Conservation (phyloP, 2,113 vertebrate genomes). For the Vimba vimba region DNA sequence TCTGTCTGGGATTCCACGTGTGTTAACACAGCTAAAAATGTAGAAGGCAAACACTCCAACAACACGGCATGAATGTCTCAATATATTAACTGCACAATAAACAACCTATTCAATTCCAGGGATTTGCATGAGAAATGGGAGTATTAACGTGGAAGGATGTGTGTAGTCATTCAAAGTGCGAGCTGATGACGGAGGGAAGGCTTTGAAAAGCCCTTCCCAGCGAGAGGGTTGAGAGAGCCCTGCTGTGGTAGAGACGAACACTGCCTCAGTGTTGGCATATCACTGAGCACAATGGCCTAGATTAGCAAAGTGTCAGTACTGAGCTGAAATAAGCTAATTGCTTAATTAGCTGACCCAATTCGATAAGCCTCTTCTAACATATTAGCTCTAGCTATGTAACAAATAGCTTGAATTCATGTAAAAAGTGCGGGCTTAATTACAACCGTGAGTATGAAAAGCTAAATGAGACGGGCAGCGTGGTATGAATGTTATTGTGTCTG, state of each 20-base stretch:
- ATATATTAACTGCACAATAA: slow-evolving; percentile 75
- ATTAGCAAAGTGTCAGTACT: slow-evolving; percentile 77
- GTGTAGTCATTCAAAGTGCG: slow-evolving; percentile 62
- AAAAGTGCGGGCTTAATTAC: slow-evolving; percentile 73
- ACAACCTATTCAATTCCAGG: slow-evolving; percentile 75
- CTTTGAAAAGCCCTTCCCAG: slow-evolving; percentile 65
- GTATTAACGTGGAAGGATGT: slow-evolving; percentile 67
- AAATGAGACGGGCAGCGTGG: slow-evolving; percentile 65
- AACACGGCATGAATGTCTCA: slow-evolving; percentile 75
- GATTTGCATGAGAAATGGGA: slow-evolving; percentile 79
- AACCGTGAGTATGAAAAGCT: slow-evolving; percentile 75
- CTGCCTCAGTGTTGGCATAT: slow-evolving; percentile 68
- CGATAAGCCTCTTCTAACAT: slow-evolving; percentile 79
- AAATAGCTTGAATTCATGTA: slow-evolving; percentile 70
- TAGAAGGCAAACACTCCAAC: slow-evolving; percentile 73
- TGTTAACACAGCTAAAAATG: slow-evolving; percentile 76
- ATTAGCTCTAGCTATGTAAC: slow-evolving; percentile 76
- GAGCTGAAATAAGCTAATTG: slow-evolving; percentile 81
- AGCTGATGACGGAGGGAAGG: slow-evolving; percentile 58
- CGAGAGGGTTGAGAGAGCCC: slow-evolving; percentile 61
- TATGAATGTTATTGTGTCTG: slow-evolving; percentile 50
- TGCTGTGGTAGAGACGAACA: slow-evolving; percentile 46
- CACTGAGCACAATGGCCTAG: slow-evolving; percentile 71
- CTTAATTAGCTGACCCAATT: slow-evolving; percentile 84
- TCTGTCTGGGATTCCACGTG: slow-evolving; percentile 76